These are phyloP conservation scores for Allolobophora icterica DNA, from an alignment of 2,888 invertebrate genomes.

Conservation along the genomic window DNA sequence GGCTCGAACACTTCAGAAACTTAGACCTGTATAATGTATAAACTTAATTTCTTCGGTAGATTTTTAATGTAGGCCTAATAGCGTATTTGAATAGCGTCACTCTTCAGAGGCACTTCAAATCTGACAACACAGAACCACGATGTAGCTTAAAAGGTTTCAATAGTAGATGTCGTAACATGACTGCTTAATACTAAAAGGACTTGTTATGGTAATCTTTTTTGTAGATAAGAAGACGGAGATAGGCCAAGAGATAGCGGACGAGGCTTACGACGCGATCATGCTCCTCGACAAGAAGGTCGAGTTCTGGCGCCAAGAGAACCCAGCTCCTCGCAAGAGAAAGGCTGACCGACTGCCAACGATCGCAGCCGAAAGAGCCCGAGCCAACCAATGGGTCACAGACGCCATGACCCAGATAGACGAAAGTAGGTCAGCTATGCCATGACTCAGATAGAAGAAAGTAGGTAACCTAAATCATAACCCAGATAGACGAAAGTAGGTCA, in stretches of 20 bases:
- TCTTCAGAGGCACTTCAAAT: no score
- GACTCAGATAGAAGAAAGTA: no score
- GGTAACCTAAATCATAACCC: no score
- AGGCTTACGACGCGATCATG: conserved; percentile 20
- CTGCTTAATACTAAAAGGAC: not conserved
- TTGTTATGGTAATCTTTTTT: not conserved
- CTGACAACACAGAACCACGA: no score
- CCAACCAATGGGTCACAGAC: conserved; percentile 55
- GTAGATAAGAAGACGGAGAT: conserved; percentile 21
- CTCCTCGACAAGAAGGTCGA: conserved; percentile 24
- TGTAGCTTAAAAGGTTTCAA: no score
- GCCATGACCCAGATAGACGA: conserved; percentile 63
- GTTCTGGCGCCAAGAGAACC: not conserved
- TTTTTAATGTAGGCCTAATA: no score
- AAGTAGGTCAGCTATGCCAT: conserved; percentile 49
- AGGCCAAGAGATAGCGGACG: not conserved
- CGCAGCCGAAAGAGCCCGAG: conserved; percentile 21
- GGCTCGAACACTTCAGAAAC: no score
- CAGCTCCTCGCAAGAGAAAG: not conserved
- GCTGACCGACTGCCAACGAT: conserved; percentile 21
- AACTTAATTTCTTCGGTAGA: no score
- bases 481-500: no score
- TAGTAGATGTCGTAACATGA: no score
- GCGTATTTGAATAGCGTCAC: no score
- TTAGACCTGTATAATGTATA: no score